Percentiles rank a stretch among this genome's conserved stretches.
These are phyloP conservation scores for Euproctis similis DNA, from an alignment of 2,888 invertebrate species.

Conservation along the genomic window DNA sequence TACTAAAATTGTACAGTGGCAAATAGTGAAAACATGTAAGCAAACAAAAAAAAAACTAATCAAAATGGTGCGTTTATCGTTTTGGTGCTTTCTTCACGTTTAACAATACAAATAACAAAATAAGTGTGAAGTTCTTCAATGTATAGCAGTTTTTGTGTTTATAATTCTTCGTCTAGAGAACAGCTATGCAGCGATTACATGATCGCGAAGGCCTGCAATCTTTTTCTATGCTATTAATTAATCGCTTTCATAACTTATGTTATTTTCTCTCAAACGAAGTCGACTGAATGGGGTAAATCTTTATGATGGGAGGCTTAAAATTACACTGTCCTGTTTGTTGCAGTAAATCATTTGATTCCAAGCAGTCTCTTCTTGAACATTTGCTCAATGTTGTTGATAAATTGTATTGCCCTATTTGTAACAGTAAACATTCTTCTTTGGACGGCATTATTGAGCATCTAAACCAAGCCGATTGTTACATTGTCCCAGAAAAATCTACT, in stretches of 20 bases:
- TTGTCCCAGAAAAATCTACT: slow-evolving; percentile 7
- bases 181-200: slow-evolving; percentile 39
- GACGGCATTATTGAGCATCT: slow-evolving; percentile 76
- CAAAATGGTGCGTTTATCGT: slow-evolving; percentile 24
- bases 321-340: slow-evolving; percentile 80
- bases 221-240: too few relatives aligned
- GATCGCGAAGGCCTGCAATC: too few relatives aligned
- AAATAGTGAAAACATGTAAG: too few relatives aligned
- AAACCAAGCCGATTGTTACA: slow-evolving; percentile 47
- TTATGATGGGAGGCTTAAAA: slow-evolving; percentile 67
- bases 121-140: slow-evolving; percentile 71
- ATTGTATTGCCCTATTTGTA: slow-evolving; percentile 77
- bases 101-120: slow-evolving; percentile 32
- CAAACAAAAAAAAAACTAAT: too few relatives aligned
- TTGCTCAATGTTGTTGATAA: slow-evolving; percentile 65
- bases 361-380: slow-evolving; percentile 69
- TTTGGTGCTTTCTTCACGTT: slow-evolving; percentile 50
- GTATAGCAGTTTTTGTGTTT: slow-evolving; percentile 46
- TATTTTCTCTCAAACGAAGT: too few relatives aligned
- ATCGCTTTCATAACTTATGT: too few relatives aligned
- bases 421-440: slow-evolving; percentile 68
- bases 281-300: slow-evolving; percentile 1
- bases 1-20: too few relatives aligned
- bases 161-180: slow-evolving; percentile 34
- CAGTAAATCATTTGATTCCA: slow-evolving; percentile 75